Conservation (phyloP, 2,113 vertebrate genomes). For the Oreochromis aureus region DNA sequence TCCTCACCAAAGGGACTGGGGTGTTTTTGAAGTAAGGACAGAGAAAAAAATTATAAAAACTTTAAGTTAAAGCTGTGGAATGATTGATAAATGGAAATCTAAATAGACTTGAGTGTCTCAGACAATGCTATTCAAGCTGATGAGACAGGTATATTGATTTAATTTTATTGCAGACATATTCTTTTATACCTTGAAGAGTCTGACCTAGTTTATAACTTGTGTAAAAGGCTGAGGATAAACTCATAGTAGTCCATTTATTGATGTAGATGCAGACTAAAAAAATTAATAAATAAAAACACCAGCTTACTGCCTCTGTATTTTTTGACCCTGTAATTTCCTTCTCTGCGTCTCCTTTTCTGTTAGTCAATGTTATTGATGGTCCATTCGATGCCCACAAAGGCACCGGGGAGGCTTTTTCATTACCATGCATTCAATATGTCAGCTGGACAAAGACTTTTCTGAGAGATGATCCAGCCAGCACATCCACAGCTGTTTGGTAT, state of each 20-base stretch:
- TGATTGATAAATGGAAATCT: background rate
- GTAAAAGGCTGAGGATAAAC: background rate
- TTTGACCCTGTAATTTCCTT: slow-evolving; percentile 17
- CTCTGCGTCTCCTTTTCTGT: background rate
- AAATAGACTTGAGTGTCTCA: background rate
- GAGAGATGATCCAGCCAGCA: background rate
- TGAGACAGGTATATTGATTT: background rate
- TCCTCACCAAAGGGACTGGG: background rate
- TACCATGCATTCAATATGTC: background rate
- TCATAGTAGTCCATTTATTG: background rate
- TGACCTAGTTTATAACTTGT: background rate
- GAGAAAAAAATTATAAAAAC: background rate
- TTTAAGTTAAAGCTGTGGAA: background rate
- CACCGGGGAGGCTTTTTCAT: background rate
- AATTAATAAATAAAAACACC: background rate
- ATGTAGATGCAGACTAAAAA: background rate
- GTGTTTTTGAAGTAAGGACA: background rate
- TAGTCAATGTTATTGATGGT: slow-evolving; percentile 22
- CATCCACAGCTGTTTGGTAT: background rate
- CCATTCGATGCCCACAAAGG: background rate
- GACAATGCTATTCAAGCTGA: background rate
- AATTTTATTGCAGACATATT: background rate
- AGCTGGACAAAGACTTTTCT: background rate
- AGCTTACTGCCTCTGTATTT: background rate
- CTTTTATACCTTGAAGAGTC: background rate